Base-by-base conservation (phyloP, 2,113 vertebrate species). In the Sitta europaea region DNA sequence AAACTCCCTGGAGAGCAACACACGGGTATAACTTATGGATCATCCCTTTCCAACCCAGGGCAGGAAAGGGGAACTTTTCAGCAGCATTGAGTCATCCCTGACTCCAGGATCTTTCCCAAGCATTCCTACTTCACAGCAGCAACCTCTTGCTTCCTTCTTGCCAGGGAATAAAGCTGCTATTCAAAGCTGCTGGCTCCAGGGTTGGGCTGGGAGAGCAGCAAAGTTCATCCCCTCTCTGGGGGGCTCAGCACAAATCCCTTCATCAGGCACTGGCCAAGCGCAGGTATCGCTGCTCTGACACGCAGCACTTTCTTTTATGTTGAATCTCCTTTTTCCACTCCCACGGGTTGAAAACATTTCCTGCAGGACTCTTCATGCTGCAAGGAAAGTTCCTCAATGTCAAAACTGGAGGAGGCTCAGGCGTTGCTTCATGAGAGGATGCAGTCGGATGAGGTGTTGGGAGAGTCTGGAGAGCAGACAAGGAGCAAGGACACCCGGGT, bases 381-480 rank as follows among this genome's bases (percentile, higher is more conserved):
- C 55, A 29, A 45, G 43, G 45, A 15, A 75, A 70, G 76, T 66
- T 94, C 78, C 48, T 94, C 78, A 51, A 0, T 88, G 82, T 86
- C 78, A 81, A 71, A 89, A 35, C 66, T 8, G 58, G 62, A 82
- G 86, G 67, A 91, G 62, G 45, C 57, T 63, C 55, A 33, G 59
- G 38, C 14, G 17, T 36, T 73, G 20, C 54, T 77, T 63, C 43
- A 7, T 9, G 50, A 0, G 24, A 76, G 58, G 21, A 14, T 21
- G 0, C 1, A 50, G 55, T 19, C 2, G 0, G 74, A 22, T 1
- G 35, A 62, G 42, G 29, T 0, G 0, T 11, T 45, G 62, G 84
- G 78, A 38, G 67, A 1, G 5, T 10, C 55, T 54, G 66, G 29
- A 55, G 83, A 94, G 62, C 67, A 65, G 53, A 40, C 4, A 10